phyloP scores from a whole-genome alignment of 2,113 vertebrate species.

The Chlamydotis undulata region DNA sequence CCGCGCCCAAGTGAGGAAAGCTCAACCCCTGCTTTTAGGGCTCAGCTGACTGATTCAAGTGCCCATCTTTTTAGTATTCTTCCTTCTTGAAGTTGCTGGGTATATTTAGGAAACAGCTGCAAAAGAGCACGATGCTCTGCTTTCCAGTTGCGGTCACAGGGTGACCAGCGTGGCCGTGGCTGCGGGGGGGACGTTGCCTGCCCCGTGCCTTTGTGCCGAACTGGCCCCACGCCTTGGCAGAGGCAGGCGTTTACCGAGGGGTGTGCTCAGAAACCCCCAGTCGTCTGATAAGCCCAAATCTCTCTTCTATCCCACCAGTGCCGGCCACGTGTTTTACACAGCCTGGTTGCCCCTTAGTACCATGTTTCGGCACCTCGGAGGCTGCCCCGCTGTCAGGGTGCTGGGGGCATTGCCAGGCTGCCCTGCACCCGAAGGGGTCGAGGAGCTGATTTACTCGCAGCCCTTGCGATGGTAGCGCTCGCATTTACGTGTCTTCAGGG shows the following conservation, averaged over 20 bases:
- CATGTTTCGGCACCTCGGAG: accelerated
- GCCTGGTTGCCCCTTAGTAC: accelerated
- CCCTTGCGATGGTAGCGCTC: neutral
- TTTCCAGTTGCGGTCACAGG: neutral
- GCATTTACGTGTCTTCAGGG: neutral
- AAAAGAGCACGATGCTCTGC: neutral
- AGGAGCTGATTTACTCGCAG: accelerated
- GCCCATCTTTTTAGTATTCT: neutral
- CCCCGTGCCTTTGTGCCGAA: neutral
- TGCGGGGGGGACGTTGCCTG: slow-evolving; percentile 30
- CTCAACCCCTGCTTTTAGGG: slow-evolving; percentile 13
- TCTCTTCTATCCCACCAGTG: accelerated
- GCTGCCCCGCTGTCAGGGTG: neutral
- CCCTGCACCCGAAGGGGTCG: neutral
- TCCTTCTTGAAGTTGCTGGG: neutral
- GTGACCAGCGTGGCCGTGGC: neutral
- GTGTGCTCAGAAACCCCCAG: neutral
- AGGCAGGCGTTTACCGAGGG: neutral
- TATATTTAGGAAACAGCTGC: slow-evolving; percentile 58
- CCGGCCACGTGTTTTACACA: accelerated
- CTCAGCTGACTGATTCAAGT: slow-evolving; percentile 45
- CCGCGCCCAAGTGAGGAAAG: neutral
- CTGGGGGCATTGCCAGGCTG: neutral
- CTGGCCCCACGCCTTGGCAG: neutral
- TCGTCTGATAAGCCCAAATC: neutral